Evolutionary conservation across 2,888 invertebrate species (phyloP).

Genomic region (Lycophotia porphyrea): DNA sequence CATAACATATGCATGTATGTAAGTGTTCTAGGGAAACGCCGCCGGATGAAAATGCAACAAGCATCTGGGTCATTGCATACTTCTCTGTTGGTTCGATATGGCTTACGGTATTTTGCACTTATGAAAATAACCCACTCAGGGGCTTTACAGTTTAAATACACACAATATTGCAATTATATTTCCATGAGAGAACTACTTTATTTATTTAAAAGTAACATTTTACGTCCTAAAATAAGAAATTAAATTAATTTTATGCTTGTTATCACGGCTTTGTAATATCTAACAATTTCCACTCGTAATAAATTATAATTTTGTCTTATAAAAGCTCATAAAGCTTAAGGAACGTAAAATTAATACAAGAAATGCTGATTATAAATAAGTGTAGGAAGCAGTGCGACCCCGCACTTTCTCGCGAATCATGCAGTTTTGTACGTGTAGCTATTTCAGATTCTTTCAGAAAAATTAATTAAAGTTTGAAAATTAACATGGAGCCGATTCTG

Average conservation of each 20-base stretch:
- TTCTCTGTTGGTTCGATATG: constrained; percentile 56
- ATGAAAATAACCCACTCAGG: constrained; percentile 31
- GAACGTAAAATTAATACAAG: constrained; percentile 47
- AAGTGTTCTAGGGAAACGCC: constrained; percentile 64
- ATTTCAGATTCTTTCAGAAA: constrained; percentile 39
- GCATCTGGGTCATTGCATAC: constrained; percentile 73
- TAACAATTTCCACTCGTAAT: constrained; percentile 25
- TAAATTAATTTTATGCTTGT: neutral
- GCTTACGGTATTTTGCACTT: constrained; percentile 46
- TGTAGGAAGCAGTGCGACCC: constrained; percentile 13
- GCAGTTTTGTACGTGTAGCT: constrained; percentile 41
- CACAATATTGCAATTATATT: constrained; percentile 2
- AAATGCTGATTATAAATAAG: constrained; percentile 45
- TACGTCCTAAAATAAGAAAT: neutral
- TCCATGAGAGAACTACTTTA: neutral
- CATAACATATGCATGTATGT: constrained; percentile 58
- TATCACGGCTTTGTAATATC: constrained; percentile 40
- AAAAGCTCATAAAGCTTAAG: constrained; percentile 34
- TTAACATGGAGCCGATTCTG: constrained; percentile 33
- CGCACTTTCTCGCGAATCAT: constrained; percentile 38
- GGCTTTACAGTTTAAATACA: constrained; percentile 1
- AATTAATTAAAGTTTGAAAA: constrained; percentile 34
- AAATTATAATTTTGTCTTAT: constrained; percentile 42
- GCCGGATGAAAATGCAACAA: constrained; percentile 64
- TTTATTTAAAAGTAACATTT: neutral